These are phyloP conservation scores for Tethea ocularis DNA, from an alignment of 2,888 invertebrate genomes.

Conservation along the genomic window DNA sequence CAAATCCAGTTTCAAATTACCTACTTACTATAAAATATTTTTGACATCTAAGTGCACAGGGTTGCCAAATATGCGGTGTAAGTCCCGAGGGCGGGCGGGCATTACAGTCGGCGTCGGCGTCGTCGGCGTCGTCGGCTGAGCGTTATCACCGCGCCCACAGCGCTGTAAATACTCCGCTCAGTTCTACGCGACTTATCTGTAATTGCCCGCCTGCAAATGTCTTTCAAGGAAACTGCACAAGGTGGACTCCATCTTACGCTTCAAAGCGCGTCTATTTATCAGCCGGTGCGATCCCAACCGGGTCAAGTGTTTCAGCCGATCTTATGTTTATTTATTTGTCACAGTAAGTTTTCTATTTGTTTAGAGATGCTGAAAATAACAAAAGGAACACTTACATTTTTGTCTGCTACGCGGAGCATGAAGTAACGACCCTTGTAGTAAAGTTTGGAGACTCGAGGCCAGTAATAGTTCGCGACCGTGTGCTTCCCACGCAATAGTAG, in stretches of 20 bases:
- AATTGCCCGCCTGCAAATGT: conserved; percentile 82
- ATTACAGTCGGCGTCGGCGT: conserved; percentile 16
- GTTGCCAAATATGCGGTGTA: conserved; percentile 9
- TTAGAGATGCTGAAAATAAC: neutral
- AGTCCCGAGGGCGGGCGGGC: conserved; percentile 24
- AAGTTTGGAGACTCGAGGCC: conserved; percentile 98
- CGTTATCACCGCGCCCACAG: conserved; percentile 66
- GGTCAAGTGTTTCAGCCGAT: conserved; percentile 66
- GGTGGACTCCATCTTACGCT: conserved; percentile 76
- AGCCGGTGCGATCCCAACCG: conserved; percentile 58
- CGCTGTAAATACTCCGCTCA: conserved; percentile 77
- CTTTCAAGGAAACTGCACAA: conserved; percentile 76
- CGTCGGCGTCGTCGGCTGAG: conserved; percentile 23
- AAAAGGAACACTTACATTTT: conserved; percentile 89
- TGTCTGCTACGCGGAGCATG: conserved; percentile 97
- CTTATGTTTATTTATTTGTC: conserved; percentile 59
- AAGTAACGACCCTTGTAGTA: conserved; percentile 98
- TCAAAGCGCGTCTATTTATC: conserved; percentile 64
- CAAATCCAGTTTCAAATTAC: neutral
- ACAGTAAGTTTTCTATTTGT: conserved; percentile 25
- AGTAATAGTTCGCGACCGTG: conserved; percentile 98
- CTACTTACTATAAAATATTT: neutral
- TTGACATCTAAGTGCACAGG: neutral
- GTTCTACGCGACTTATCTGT: conserved; percentile 80
- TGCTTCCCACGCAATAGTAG: conserved; percentile 97